Conservation (phyloP, 2,797 vertebrate genomes). For the Tenualosa thibaudeaui region DNA sequence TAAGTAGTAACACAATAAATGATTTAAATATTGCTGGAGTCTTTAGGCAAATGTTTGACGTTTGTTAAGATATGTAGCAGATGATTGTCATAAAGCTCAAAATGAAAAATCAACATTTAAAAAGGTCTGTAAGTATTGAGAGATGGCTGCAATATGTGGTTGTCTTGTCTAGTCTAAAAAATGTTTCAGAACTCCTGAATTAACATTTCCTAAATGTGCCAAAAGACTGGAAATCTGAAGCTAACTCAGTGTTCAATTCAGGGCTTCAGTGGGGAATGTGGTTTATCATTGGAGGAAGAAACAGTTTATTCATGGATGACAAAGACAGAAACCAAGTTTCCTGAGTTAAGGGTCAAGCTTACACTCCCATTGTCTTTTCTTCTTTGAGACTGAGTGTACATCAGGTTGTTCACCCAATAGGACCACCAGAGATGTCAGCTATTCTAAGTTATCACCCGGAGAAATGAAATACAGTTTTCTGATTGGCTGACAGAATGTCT, state of each 20-base stretch:
- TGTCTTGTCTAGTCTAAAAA: neutral
- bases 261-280: neutral
- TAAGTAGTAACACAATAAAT: neutral
- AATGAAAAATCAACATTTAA: neutral
- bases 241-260: neutral
- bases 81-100: neutral
- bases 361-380: neutral
- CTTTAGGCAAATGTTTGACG: neutral
- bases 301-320: neutral
- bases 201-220: neutral
- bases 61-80: neutral
- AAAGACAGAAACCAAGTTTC: slow-evolving; percentile 1
- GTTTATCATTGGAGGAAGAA: slow-evolving; percentile 6
- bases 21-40: neutral
- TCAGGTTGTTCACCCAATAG: neutral
- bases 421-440: neutral
- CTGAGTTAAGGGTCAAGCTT: neutral
- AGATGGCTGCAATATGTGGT: neutral
- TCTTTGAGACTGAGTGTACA: neutral
- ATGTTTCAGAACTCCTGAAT: neutral
- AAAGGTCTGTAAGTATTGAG: neutral
- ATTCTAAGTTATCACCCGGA: neutral
- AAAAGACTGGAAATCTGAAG: neutral
- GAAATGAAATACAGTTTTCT: too few species aligned
- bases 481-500: too few species aligned